Percentiles rank a stretch among this genome's conserved stretches.
These are phyloP conservation scores for Leptopilina myrica DNA, from an alignment of 2,888 invertebrate genomes.

Conservation along the genomic window DNA sequence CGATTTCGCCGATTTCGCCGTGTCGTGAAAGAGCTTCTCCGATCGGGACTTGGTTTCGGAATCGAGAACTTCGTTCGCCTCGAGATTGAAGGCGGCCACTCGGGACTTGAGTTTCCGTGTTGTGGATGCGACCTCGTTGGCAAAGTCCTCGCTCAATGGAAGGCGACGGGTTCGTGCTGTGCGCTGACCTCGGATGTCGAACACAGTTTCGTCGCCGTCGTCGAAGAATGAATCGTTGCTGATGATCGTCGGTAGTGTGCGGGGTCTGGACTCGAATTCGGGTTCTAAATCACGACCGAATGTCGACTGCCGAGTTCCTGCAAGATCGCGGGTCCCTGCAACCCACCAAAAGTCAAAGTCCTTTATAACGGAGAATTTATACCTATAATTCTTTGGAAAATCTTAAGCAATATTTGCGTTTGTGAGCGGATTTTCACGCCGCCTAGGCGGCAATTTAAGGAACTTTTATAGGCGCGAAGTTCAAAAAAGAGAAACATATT, in stretches of 20 bases:
- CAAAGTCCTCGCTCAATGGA: constrained; percentile 74
- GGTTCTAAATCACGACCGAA: constrained; percentile 71
- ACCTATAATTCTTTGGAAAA: neutral
- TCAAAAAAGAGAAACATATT: too few species aligned
- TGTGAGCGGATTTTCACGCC: too few species aligned
- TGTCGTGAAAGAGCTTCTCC: constrained; percentile 51
- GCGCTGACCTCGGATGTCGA: constrained; percentile 81
- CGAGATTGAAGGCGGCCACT: constrained; percentile 81
- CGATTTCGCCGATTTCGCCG: constrained; percentile 58
- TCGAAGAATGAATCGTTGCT: constrained; percentile 62
- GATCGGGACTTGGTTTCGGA: constrained; percentile 58
- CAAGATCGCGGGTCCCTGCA: constrained; percentile 73
- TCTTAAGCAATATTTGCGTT: too few species aligned
- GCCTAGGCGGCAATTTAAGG: too few species aligned
- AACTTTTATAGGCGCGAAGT: too few species aligned
- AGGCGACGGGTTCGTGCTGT: constrained; percentile 71
- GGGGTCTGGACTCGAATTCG: constrained; percentile 69
- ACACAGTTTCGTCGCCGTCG: constrained; percentile 79
- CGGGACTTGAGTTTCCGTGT: constrained; percentile 77
- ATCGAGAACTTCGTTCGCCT: constrained; percentile 82
- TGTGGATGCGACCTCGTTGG: constrained; percentile 76
- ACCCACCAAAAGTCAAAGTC: constrained; percentile 58
- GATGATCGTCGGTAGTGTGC: constrained; percentile 52
- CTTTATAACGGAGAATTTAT: constrained; percentile 13
- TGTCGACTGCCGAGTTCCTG: constrained; percentile 69